Evolutionary conservation across 2,797 vertebrate species (phyloP), one percentile per base, ranked within the genome.

Genomic region (Zenarchopterus dispar): DNA sequence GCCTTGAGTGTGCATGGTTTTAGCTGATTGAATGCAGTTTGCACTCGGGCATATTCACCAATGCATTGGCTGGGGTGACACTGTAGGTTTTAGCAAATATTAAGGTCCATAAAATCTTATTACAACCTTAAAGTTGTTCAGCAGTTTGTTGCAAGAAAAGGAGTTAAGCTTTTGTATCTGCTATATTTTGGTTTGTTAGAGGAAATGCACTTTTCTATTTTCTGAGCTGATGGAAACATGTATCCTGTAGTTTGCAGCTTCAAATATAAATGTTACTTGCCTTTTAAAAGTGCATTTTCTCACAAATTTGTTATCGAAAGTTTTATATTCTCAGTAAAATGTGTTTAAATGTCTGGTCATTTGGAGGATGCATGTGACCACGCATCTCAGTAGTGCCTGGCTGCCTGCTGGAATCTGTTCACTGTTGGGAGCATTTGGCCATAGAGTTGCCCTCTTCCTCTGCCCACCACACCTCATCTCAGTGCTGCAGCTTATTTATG

Each of bases 1-100:
- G 93, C 94, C 93, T 95, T 92, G 93, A 95, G 92, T 93, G 92
- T 97, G 97, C 96, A 97, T 97, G 96, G 62, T 88, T 82, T 81
- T 49, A 84, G 48, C 66, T 67, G 89, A 90, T 22, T 22, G 44
- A 46, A 39, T 39, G 36, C 36, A 39, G 36, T 84, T 71, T 92
- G 92, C 91, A 92, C 93, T 92, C 88, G 22, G 39, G 66, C 69
- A 73, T 76, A 64, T 66, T 63, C 69, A 92, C 91, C 88, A 88
- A 93, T 90, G 88, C 89, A 90, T 88, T 82, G 72, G 89, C 48
- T 19, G 61, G 90, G 36, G 13, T 15, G 36, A 39, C 64, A 88
- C 90, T 86, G 75, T 91, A 84, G 88, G 91, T 80, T 81, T 89
- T 31, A 22, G 19, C 10, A 33, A 51, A 56, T 87, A 89, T 88